These are phyloP conservation scores for Heteromurus nitidus DNA, from an alignment of 2,888 invertebrate genomes.

Conservation along the genomic window DNA sequence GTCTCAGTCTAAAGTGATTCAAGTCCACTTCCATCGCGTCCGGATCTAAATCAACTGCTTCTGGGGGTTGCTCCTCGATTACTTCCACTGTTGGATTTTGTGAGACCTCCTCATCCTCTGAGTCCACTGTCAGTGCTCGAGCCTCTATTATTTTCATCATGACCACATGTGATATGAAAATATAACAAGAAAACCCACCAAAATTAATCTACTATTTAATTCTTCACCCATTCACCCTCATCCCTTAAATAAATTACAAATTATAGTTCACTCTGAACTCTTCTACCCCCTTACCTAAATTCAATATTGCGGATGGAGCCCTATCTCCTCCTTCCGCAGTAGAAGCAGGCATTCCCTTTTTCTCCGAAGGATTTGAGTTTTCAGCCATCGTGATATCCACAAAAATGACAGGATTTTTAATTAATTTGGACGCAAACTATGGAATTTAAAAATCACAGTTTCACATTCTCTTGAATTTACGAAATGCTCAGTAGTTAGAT, in stretches of 20 bases:
- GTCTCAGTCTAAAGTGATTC: conserved; percentile 90
- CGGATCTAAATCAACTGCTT: conserved; percentile 80
- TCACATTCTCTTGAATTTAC: no score
- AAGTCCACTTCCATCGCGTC: conserved; percentile 86
- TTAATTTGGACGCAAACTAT: no score
- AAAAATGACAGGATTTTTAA: no score
- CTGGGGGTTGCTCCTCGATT: conserved; percentile 24
- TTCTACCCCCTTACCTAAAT: neutral
- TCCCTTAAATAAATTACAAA: neutral
- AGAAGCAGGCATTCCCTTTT: no score
- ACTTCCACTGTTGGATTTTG: conserved; percentile 22
- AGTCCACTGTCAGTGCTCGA: conserved; percentile 20
- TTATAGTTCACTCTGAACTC: neutral
- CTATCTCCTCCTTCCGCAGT: no score
- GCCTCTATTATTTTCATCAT: neutral
- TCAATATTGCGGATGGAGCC: neutral
- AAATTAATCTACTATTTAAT: neutral
- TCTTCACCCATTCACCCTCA: neutral
- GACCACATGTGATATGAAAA: no score
- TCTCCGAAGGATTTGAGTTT: no score
- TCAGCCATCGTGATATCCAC: no score
- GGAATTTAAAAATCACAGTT: no score
- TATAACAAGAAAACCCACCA: neutral
- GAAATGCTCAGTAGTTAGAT: no score
- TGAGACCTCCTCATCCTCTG: conserved; percentile 38